Conservation (phyloP, 2,888 invertebrate genomes). For the Ypsolopha sequella region DNA sequence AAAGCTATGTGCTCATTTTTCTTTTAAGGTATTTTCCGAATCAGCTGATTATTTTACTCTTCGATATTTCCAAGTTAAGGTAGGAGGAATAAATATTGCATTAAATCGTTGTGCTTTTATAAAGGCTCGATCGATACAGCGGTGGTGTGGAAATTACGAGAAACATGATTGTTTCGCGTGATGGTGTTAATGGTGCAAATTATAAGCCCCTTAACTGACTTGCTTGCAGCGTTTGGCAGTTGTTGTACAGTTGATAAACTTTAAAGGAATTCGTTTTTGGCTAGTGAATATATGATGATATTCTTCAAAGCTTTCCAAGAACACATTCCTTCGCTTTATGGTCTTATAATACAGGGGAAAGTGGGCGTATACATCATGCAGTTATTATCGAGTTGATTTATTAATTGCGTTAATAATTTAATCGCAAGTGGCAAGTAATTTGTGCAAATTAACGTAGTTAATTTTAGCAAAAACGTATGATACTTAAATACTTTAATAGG, state of each 20-base stretch:
- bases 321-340: too few relatives aligned
- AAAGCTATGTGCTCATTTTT: too few relatives aligned
- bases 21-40: too few relatives aligned
- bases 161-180: slow-evolving; percentile 20
- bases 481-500: too few relatives aligned
- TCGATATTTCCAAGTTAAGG: too few relatives aligned
- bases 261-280: too few relatives aligned
- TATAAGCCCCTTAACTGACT: slow-evolving; percentile 12
- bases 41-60: too few relatives aligned
- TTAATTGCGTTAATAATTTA: neutral
- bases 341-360: slow-evolving; percentile 12
- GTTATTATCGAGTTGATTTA: slow-evolving; percentile 25
- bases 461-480: neutral
- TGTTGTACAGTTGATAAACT: too few relatives aligned
- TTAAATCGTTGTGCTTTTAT: slow-evolving; percentile 1
- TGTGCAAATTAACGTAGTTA: neutral
- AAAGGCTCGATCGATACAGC: slow-evolving; percentile 2
- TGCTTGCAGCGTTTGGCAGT: too few relatives aligned
- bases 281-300: too few relatives aligned
- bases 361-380: slow-evolving; percentile 16
- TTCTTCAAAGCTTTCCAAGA: too few relatives aligned
- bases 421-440: neutral
- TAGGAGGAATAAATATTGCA: neutral
- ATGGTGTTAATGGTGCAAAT: slow-evolving; percentile 21
- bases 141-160: slow-evolving; percentile 18